These are phyloP conservation scores for Bergia sp. DNA, from an alignment of 92 coral and sea anemone genomes.

Conservation along the genomic window DNA sequence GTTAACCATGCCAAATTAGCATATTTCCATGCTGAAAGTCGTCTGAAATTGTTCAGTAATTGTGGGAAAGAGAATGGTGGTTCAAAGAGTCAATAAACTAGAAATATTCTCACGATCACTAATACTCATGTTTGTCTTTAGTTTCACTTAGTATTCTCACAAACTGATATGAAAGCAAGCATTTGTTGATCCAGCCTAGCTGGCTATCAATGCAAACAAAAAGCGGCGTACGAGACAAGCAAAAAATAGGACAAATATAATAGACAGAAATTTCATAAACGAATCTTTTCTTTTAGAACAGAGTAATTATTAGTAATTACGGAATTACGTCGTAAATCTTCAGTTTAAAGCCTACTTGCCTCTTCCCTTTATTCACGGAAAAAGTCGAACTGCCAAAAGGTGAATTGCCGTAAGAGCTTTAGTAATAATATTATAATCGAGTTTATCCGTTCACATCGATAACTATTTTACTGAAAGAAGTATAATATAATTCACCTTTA, in stretches of 20 bases:
- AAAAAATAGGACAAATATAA: background rate
- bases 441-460: too few relatives aligned
- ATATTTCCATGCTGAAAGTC: slow-evolving; percentile 24
- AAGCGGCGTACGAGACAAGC: background rate
- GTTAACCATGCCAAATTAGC: slow-evolving; percentile 26
- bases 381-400: too few relatives aligned
- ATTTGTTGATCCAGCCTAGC: background rate
- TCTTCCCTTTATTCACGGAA: too few relatives aligned
- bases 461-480: background rate
- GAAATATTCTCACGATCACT: slow-evolving; percentile 28
- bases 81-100: slow-evolving; percentile 16
- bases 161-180: background rate
- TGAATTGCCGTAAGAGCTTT: too few relatives aligned
- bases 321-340: background rate
- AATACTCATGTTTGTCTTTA: background rate
- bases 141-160: background rate
- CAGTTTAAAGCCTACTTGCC: background rate
- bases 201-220: background rate
- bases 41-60: background rate
- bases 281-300: background rate
- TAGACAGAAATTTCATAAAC: background rate
- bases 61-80: slow-evolving; percentile 20
- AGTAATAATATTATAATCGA: background rate
- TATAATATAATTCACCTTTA: background rate
- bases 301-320: too few relatives aligned